phyloP scores from a whole-genome alignment of 1,140 invertebrate species.

The Lepidurus apus region DNA sequence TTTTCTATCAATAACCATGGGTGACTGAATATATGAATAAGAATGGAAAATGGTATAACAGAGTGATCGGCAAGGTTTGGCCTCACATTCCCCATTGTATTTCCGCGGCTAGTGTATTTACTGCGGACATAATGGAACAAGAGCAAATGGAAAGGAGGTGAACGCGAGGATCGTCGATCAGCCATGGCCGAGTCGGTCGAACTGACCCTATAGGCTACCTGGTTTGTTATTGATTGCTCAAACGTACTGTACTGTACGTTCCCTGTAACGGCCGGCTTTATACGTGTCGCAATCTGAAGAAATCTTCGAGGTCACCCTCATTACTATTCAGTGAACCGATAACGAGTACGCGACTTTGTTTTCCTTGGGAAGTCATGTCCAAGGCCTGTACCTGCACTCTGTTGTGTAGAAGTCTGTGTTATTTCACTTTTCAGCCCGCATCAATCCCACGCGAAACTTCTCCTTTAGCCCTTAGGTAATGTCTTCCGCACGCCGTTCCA shows the following conservation, averaged over 20 bases:
- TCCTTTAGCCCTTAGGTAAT: neutral
- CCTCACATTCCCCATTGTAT: no score
- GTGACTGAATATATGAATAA: no score
- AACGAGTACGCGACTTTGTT: no score
- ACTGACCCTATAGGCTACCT: conserved; percentile 1
- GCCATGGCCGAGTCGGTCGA: neutral
- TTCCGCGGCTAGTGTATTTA: neutral
- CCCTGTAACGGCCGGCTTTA: neutral
- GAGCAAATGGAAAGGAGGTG: neutral
- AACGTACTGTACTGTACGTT: neutral
- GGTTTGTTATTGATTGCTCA: neutral
- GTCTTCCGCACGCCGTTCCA: neutral
- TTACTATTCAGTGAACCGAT: neutral
- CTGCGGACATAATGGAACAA: neutral
- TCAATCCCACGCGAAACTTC: no score
- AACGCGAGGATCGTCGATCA: conserved; percentile 10
- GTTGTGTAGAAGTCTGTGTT: no score
- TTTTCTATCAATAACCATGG: no score
- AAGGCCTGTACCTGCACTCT: no score
- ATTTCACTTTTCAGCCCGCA: no score
- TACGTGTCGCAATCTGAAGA: neutral
- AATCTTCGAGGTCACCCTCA: neutral
- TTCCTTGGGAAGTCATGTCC: no score
- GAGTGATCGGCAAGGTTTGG: no score
- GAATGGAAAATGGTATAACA: no score